Evolutionary conservation across 1,140 invertebrate species (phyloP), one percentile per base, ranked within the genome.

Genomic region (Papilio polytes): DNA sequence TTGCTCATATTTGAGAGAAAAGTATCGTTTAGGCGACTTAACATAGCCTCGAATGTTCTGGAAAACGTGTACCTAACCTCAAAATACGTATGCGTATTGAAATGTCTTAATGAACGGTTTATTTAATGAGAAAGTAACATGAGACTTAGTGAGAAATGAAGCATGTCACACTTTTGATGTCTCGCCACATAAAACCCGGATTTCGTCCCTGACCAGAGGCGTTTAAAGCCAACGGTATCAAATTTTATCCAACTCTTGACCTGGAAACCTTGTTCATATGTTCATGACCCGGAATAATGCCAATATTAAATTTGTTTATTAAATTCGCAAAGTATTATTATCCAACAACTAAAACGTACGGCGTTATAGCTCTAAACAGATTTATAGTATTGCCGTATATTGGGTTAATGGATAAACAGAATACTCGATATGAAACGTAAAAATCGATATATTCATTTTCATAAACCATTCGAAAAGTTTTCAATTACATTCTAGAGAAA

Each of bases 191-290:
- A 41, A 31, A 78, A 78, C 56, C 51, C 26, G 31, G 53, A 26
- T n/a, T 59, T 78, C 53, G 76, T 59, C 76, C 76, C 51, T 78
- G 76, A 78, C 76, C 76, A 78, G 51, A 78, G 76, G 76, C 76
- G 53, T 26, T 78, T 78, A 36, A 59, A 78, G 76, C 76, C 53
- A 59, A 78, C 76, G 76, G 36, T 18, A 31, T 78, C 76, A 78
- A 78, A 78, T 78, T 78, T 56, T 78, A 78, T 78, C 76, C 76
- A 78, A 56, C 76, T 78, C 76, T 78, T 78, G 76, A 78, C 76
- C 76, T 78, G 76, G 36, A 78, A 78, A 78, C 76, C 76, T 78
- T 78, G 76, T 78, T 78, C 76, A 15, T n/a, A 78, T 59, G 76
- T 41, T 78, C 76, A 78, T 78, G 76, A 78, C 76, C 76, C 53